Conservation (phyloP, 2,888 invertebrate genomes). For the Zygaena filipendulae region DNA sequence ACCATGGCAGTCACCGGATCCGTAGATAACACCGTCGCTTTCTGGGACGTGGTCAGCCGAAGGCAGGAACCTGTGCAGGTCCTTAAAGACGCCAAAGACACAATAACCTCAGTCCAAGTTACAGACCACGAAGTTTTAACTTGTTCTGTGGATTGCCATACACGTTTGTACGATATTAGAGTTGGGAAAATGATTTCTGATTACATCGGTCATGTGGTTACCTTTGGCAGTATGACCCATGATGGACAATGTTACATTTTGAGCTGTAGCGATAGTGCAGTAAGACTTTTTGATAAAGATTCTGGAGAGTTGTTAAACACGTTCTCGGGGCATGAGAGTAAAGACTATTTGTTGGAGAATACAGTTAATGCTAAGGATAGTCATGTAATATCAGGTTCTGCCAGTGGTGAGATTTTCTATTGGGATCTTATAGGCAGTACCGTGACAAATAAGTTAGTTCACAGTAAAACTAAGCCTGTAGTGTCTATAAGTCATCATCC, state of each 20-base stretch:
- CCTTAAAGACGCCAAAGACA: conserved; percentile 94
- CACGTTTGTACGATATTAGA: conserved; percentile 91
- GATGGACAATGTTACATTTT: conserved; percentile 93
- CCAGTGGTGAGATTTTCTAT: conserved; percentile 83
- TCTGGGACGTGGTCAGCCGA: conserved; percentile 80
- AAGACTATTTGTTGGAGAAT: conserved; percentile 89
- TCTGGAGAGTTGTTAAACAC: conserved; percentile 62
- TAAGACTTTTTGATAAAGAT: conserved; percentile 89
- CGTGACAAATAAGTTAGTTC: conserved; percentile 51
- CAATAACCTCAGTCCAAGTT: conserved; percentile 81
- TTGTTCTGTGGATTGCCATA: conserved; percentile 88
- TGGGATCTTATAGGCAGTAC: conserved; percentile 89
- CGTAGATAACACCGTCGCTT: conserved; percentile 90
- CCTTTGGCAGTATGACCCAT: conserved; percentile 84
- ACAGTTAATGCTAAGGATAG: conserved; percentile 86
- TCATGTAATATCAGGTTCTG: conserved; percentile 90
- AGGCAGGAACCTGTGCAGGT: conserved; percentile 60
- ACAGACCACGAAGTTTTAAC: conserved; percentile 92
- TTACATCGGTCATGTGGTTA: conserved; percentile 87
- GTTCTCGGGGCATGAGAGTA: conserved; percentile 85
- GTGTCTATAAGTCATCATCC: conserved; percentile 89
- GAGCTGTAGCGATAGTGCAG: conserved; percentile 83
- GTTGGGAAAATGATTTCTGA: conserved; percentile 86
- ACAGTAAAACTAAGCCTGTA: conserved; percentile 71
- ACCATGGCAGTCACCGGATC: conserved; percentile 93